Evolutionary conservation across 2,888 invertebrate species (phyloP).

Genomic region (Caenorhabditis sp.): DNA sequence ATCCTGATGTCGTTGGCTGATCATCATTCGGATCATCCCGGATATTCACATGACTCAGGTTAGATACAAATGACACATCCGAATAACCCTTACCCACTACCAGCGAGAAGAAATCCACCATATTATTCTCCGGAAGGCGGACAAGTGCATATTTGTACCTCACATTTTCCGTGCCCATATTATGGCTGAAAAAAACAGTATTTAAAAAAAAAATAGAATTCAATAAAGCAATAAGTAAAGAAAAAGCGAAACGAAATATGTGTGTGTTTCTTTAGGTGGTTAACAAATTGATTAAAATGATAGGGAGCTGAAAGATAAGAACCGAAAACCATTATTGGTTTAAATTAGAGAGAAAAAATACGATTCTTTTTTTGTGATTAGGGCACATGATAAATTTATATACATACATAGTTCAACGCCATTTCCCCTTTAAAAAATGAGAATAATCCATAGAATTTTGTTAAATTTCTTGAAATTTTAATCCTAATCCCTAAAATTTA

Average conservation of each 20-base stretch:
- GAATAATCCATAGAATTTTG: too few species aligned
- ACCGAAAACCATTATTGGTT: neutral
- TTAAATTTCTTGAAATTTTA: neutral
- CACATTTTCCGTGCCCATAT: constrained; percentile 13
- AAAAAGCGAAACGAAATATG: neutral
- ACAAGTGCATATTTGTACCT: constrained; percentile 52
- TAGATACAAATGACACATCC: constrained; percentile 51
- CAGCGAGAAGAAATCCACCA: constrained; percentile 48
- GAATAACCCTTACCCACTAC: constrained; percentile 47
- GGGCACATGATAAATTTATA: too few species aligned
- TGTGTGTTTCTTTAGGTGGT: neutral
- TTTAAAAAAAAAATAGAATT: neutral
- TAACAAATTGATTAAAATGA: constrained; percentile 1
- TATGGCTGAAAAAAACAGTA: neutral
- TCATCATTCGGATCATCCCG: constrained; percentile 43
- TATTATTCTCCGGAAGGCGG: constrained; percentile 39
- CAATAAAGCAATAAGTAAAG: neutral
- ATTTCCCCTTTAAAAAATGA: too few species aligned
- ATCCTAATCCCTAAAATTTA: neutral
- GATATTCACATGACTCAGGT: constrained; percentile 35
- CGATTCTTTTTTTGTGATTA: too few species aligned
- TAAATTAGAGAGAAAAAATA: neutral
- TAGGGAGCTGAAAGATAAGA: constrained; percentile 1
- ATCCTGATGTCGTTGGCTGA: constrained; percentile 18
- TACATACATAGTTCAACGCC: too few species aligned